Percentiles rank a stretch among this genome's conserved stretches.
Conservation (phyloP, 1,140 invertebrate species). For the Acromyrmex charruanus region DNA sequence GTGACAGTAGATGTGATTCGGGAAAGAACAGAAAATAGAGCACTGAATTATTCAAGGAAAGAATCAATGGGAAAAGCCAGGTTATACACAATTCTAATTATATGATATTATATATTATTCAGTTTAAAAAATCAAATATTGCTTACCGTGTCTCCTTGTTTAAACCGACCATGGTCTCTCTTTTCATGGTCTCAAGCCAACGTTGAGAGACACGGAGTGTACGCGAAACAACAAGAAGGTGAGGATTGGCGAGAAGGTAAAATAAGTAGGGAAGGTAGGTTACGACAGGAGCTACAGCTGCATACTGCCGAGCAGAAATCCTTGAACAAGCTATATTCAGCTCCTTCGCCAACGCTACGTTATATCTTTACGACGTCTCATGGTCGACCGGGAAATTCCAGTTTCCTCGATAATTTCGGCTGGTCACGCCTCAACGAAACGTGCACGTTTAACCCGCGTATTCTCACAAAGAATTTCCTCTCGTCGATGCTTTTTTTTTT, state of each 20-base stretch:
- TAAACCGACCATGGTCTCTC: conserved; percentile 1
- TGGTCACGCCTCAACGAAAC: conserved; percentile 26
- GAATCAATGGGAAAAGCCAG: not conserved
- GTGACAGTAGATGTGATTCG: not conserved
- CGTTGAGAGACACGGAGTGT: conserved; percentile 46
- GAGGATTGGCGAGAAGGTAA: conserved; percentile 58
- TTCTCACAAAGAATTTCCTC: conserved; percentile 11
- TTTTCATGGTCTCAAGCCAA: conserved; percentile 57
- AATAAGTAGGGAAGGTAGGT: conserved; percentile 54
- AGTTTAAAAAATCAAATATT: conserved; percentile 47
- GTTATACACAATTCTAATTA: conserved; percentile 44
- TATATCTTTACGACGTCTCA: conserved; percentile 60
- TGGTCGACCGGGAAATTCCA: conserved; percentile 50
- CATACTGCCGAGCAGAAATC: conserved; percentile 68
- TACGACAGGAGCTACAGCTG: conserved; percentile 69
- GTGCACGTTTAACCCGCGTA: not conserved
- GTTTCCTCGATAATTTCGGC: conserved; percentile 67
- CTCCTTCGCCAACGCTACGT: conserved; percentile 20
- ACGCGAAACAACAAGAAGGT: conserved; percentile 53
- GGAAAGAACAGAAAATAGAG: not conserved
- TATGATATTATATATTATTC: conserved; percentile 17
- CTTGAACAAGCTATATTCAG: conserved; percentile 69
- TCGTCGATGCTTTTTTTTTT: not conserved
- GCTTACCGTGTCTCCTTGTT: conserved; percentile 66
- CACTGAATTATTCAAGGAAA: conserved; percentile 11